Evolutionary conservation across 2,888 invertebrate genomes (phyloP).

Genomic region (Sinopyrophorus schimmeli): DNA sequence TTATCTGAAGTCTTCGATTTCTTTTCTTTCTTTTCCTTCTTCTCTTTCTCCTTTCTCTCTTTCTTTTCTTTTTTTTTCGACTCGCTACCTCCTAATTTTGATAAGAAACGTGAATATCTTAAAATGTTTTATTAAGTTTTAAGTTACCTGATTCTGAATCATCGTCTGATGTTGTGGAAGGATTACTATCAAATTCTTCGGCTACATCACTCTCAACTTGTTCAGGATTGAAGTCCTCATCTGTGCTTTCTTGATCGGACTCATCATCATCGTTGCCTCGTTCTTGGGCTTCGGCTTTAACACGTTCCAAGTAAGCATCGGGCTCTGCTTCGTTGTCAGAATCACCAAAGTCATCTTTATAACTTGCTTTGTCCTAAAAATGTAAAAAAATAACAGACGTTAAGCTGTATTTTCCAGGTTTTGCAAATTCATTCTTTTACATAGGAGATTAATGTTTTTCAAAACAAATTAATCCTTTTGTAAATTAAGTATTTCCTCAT

Average conservation of each 20-base stretch:
- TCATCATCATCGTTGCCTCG: constrained; percentile 68
- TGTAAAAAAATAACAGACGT: no score
- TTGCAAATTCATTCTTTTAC: no score
- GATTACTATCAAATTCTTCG: constrained; percentile 61
- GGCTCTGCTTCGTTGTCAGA: constrained; percentile 93
- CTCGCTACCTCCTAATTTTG: constrained; percentile 52
- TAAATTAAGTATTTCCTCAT: no score
- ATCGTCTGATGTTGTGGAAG: constrained; percentile 48
- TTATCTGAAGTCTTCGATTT: constrained; percentile 72
- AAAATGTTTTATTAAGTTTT: no score
- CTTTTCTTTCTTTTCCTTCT: constrained; percentile 57
- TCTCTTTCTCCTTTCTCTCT: constrained; percentile 61
- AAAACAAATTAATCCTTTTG: no score
- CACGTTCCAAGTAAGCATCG: constrained; percentile 93
- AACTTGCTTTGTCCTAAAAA: constrained; percentile 72
- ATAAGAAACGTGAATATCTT: no score
- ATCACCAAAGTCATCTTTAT: constrained; percentile 88
- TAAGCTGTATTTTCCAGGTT: no score
- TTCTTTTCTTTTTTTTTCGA: constrained; percentile 60
- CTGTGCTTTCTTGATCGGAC: constrained; percentile 77
- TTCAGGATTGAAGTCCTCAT: constrained; percentile 87
- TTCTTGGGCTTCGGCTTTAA: constrained; percentile 94
- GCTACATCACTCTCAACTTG: constrained; percentile 86
- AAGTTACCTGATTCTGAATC: constrained; percentile 37
- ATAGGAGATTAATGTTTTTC: no score